Base-by-base conservation (phyloP, 2,888 invertebrate species). In the Parnassius orleans region DNA sequence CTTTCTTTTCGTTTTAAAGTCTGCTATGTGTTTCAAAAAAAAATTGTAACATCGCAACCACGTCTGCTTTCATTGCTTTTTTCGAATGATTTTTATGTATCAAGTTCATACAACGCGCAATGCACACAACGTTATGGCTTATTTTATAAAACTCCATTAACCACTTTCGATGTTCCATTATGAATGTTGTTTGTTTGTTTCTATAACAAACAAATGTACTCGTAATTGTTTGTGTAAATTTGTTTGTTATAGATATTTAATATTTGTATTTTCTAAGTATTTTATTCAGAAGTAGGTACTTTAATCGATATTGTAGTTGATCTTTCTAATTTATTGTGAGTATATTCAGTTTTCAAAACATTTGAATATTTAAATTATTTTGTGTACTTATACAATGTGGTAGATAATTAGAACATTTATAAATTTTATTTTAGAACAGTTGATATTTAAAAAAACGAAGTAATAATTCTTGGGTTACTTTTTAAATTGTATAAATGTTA, bases 1-100 rank as follows among this genome's bases (percentile, higher is more conserved):
- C 81, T 79, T 73, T 79, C 76, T 77, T 79, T 79, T 75, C 73
- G 74, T 73, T 69, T 78, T 78, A 14, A 24, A 41, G 67, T 59
- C 69, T 62, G 64, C 46, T 64, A 58, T 46, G 54, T 70, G 69
- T 63, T 60, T 72, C 54, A n/a, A 51, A 63, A 54, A 41, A 46
- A 63, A 51, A 51, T 46, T n/a, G 50, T 15, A 24, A 59, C 63
- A 58, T 55, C 51, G 14, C 42, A 14, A 47, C 19, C 47, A n/a
- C 52, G 54, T 55, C 46, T 53, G 63, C 55, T 58, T 63, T 3
- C 7, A 55, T 63, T 46, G 58, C 63, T 59, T 55, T 14, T 61
- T 61, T 48, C 10, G 41, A 57, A 51, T 58, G n/a, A 19, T 54
- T 48, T 24, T 47, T 15, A 48, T 46, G 14, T 51, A 44, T 42